These are phyloP conservation scores for Cryptocheilus praepositus DNA, from an alignment of 2,888 invertebrate genomes.

Conservation along the genomic window DNA sequence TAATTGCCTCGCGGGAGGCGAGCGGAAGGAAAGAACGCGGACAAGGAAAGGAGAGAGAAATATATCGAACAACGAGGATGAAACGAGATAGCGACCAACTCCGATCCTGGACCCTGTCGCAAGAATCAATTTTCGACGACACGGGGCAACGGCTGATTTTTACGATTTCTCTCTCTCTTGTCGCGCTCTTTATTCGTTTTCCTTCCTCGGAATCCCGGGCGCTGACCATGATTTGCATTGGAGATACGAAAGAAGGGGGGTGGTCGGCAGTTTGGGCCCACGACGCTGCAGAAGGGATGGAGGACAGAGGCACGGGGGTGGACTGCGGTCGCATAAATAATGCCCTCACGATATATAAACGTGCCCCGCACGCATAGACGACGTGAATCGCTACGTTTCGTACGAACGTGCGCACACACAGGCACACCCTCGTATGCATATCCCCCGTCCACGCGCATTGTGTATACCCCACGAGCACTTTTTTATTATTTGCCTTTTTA, in stretches of 20 bases:
- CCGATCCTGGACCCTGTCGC: constrained; percentile 24
- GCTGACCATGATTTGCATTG: constrained; percentile 55
- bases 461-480: too few relatives aligned
- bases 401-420: too few relatives aligned
- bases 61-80: constrained; percentile 1
- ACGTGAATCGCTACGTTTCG: too few relatives aligned
- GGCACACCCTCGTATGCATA: too few relatives aligned
- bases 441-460: too few relatives aligned
- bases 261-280: constrained; percentile 14
- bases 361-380: constrained; percentile 8
- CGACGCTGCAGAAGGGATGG: neutral
- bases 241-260: constrained; percentile 21
- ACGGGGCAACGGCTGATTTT: constrained; percentile 19
- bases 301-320: constrained; percentile 10
- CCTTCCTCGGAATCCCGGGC: constrained; percentile 42
- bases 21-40: constrained; percentile 31
- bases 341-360: constrained; percentile 21
- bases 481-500: neutral
- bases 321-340: constrained; percentile 26
- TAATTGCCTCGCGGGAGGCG: constrained; percentile 59
- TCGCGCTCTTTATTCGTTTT: constrained; percentile 9
- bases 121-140: constrained; percentile 46
- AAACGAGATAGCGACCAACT: constrained; percentile 21
- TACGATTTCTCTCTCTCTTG: constrained; percentile 19
- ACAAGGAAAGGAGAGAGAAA: neutral